Conservation (phyloP, 2,888 invertebrate species). For the Mechanitis messenoides region DNA sequence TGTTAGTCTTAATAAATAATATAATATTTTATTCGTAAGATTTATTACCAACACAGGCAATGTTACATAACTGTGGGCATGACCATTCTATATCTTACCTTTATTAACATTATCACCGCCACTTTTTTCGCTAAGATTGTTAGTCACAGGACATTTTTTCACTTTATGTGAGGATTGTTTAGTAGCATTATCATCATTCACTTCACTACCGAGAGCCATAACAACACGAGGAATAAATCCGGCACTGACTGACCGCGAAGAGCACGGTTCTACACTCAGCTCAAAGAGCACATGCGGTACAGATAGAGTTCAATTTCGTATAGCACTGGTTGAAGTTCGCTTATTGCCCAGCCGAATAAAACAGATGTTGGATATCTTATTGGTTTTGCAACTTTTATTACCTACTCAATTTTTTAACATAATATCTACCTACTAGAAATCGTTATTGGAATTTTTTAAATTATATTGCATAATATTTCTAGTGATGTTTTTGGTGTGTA, state of each 20-base stretch:
- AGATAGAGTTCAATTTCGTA: slow-evolving; percentile 70
- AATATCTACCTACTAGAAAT: slow-evolving; percentile 6
- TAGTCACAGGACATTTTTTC: slow-evolving; percentile 68
- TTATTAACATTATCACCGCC: slow-evolving; percentile 63
- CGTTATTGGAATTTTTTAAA: background rate
- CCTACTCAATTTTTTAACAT: slow-evolving; percentile 19
- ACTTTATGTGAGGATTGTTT: slow-evolving; percentile 70
- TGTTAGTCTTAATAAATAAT: slow-evolving; percentile 33
- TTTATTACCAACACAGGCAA: slow-evolving; percentile 42
- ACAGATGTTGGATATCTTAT: slow-evolving; percentile 14
- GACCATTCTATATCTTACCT: slow-evolving; percentile 64
- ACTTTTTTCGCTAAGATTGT: slow-evolving; percentile 63
- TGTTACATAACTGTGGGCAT: slow-evolving; percentile 74
- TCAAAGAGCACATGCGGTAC: slow-evolving; percentile 74
- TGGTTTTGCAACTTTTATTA: slow-evolving; percentile 13
- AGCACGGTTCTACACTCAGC: slow-evolving; percentile 71
- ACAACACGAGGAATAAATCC: slow-evolving; percentile 75
- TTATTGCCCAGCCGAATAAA: slow-evolving; percentile 32
- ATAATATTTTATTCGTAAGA: slow-evolving; percentile 40
- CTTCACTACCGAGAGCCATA: slow-evolving; percentile 78
- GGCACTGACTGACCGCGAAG: slow-evolving; percentile 69
- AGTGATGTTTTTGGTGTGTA: background rate
- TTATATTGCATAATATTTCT: slow-evolving; percentile 3
- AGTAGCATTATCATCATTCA: slow-evolving; percentile 72
- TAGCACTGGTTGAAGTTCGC: slow-evolving; percentile 42